These are phyloP conservation scores for Xanthostigma xanthostigma DNA, from an alignment of 2,888 invertebrate genomes.

Conservation along the genomic window DNA sequence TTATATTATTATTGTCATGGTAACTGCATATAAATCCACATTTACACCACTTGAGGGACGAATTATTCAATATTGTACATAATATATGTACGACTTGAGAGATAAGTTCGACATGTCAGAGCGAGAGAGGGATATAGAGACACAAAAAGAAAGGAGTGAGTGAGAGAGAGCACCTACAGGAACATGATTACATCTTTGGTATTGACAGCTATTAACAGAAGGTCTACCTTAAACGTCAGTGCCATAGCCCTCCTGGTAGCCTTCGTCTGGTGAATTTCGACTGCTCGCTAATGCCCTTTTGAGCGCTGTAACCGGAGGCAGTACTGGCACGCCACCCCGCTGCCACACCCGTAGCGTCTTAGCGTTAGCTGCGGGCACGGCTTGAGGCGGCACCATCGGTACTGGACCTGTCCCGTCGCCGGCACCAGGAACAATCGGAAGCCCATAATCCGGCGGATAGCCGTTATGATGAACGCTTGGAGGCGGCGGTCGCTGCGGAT, in stretches of 20 bases:
- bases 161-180: conserved; percentile 5
- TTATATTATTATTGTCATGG: too few relatives aligned
- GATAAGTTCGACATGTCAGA: too few relatives aligned
- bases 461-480: conserved; percentile 28
- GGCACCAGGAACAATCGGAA: conserved; percentile 43
- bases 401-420: conserved; percentile 20
- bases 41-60: too few relatives aligned
- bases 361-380: conserved; percentile 39
- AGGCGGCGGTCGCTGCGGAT: conserved; percentile 18
- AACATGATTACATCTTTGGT: conserved; percentile 7
- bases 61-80: too few relatives aligned
- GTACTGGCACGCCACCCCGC: conserved; percentile 65
- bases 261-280: conserved; percentile 78
- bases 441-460: conserved; percentile 65
- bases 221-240: conserved; percentile 60
- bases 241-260: conserved; percentile 84
- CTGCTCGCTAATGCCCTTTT: conserved; percentile 72
- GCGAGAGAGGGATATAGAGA: too few relatives aligned
- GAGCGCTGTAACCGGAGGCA: conserved; percentile 71
- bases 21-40: too few relatives aligned
- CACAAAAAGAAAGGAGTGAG: too few relatives aligned
- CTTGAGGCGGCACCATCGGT: conserved; percentile 29
- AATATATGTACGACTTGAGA: too few relatives aligned
- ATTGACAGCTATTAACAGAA: neutral
- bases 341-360: conserved; percentile 81